Base-by-base conservation (phyloP, 2,888 invertebrate species). In the Eupeodes luniger region DNA sequence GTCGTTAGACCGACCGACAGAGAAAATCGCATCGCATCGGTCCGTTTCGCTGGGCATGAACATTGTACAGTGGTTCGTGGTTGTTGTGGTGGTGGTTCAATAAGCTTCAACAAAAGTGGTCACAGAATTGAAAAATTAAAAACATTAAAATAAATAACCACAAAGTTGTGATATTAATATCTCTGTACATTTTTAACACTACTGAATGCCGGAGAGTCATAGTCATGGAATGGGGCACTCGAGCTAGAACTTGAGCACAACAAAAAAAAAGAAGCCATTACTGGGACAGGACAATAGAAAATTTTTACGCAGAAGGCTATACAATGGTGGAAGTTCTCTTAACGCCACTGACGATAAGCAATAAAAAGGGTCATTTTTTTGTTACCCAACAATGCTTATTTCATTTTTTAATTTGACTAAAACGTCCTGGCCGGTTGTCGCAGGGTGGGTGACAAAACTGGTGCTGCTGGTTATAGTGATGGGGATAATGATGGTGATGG, bases 61-160 rank as follows among this genome's bases (percentile, higher is more conserved):
- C 6, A 7, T 40, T 40, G 5, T 40, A 40, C 9, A 40, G 5
- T 40, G 40, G 40, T 40, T 40, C 5, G 40, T 40, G 40, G 40
- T 40, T 40, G 40, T 40, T 40, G 40, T 16, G 53, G 49, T 53
- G 62, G 62, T 80, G 64, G 83, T 80, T 87, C 87, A 83, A 87
- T 87, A 80, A 88, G 84, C 87, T 62, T 77, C 62, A 80, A 84
- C 84, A 81, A 81, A 80, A 87, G 77, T 81, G 74, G 64, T 85
- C 74, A 67, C 82, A 81, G 70, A 87, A 87, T 87, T 90, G 90
- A 90, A 89, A 89, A 90, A 90, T 90, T 90, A 89, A 89, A 89
- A 89, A 87, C 89, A 90, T 90, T 90, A 90, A 89, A 89, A 89
- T 90, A 89, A 89, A 90, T 90, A 90, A 90, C 87, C 87, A 89